A percentile compares a stretch with the other conserved stretches of the same genome.
phyloP scores from a whole-genome alignment of 2,797 vertebrate genomes.

The Thunnus albacares region DNA sequence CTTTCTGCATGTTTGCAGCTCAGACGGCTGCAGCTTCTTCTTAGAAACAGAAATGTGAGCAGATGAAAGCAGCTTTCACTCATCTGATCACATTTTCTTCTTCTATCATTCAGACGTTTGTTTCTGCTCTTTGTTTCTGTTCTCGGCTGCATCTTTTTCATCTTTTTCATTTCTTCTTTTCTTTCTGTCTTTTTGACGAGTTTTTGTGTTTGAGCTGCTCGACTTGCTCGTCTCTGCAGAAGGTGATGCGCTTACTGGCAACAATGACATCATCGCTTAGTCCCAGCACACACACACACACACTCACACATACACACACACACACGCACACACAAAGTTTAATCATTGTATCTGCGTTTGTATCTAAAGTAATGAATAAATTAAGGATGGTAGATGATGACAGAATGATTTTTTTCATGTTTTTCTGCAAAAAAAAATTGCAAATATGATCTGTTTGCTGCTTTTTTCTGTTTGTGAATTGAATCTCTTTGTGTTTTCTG shows the following conservation, averaged over 20 bases:
- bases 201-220: slow-evolving; percentile 14
- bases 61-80: not conserved
- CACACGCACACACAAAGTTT: not conserved
- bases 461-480: not conserved
- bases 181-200: not conserved
- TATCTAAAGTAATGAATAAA: not conserved
- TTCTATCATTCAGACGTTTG: not conserved
- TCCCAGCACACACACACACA: slow-evolving; percentile 17
- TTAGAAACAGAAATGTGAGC: not conserved
- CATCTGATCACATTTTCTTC: not conserved
- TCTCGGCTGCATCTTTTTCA: not conserved
- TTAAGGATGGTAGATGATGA: not conserved
- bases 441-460: not conserved
- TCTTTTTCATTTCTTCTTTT: not conserved
- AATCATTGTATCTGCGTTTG: not conserved
- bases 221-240: slow-evolving; percentile 50
- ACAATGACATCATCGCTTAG: slow-evolving; percentile 75
- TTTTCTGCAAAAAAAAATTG: not conserved
- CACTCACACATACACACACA: slow-evolving; percentile 28
- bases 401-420: not conserved
- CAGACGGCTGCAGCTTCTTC: not conserved
- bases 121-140: not conserved
- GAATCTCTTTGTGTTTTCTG: slow-evolving; percentile 5
- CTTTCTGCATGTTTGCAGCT: slow-evolving; percentile 5
- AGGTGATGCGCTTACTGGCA: slow-evolving; percentile 47